Evolutionary conservation across 2,888 invertebrate genomes (phyloP).

Genomic region (Stictocephala bisonia): DNA sequence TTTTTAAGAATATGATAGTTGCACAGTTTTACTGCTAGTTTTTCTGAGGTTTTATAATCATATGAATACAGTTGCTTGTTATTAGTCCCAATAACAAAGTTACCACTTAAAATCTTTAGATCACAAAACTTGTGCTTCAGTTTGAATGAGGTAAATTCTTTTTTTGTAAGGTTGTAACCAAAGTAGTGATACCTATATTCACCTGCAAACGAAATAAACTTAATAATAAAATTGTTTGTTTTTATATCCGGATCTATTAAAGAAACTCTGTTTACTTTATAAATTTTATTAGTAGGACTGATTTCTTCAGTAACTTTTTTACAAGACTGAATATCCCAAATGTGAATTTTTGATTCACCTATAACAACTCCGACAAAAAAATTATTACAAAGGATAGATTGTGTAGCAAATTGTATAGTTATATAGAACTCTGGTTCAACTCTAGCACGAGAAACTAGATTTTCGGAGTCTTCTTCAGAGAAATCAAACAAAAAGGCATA

Average conservation of each 20-base stretch:
- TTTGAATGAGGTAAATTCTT: not conserved
- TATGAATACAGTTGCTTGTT: not conserved
- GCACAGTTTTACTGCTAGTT: not conserved
- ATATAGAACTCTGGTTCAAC: no score
- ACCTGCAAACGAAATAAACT: no score
- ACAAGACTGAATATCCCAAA: conserved; percentile 7
- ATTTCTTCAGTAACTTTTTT: not conserved
- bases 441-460: conserved; percentile 1
- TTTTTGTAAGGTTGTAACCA: not conserved
- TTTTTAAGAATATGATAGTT: conserved; percentile 5
- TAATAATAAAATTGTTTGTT: no score
- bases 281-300: not conserved
- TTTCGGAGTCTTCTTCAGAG: conserved; percentile 5
- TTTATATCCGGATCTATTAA: no score
- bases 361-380: not conserved
- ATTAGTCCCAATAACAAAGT: not conserved
- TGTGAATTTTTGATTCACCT: conserved; percentile 11
- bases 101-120: not conserved
- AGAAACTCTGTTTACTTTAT: no score
- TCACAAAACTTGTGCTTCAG: conserved; percentile 11
- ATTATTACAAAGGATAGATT: not conserved
- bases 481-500: conserved; percentile 1
- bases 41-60: conserved; percentile 1
- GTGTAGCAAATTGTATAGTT: no score
- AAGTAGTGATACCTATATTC: not conserved